Percentiles rank a stretch among this genome's conserved stretches.
These are phyloP conservation scores for Aspidiotus rigidus DNA, from an alignment of 2,888 invertebrate species.

Conservation along the genomic window DNA sequence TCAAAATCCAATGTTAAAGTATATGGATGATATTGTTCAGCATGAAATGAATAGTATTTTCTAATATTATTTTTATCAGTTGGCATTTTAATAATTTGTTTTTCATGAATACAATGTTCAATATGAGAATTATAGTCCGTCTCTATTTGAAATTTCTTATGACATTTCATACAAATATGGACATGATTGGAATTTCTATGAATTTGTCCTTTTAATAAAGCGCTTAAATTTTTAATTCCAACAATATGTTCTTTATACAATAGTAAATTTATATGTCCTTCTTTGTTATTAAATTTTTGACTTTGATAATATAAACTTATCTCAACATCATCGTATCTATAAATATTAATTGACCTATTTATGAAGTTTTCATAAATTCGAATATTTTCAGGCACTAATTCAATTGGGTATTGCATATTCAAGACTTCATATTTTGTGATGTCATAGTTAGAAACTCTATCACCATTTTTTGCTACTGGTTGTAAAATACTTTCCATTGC, in stretches of 20 bases:
- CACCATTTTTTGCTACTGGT: slow-evolving; percentile 6
- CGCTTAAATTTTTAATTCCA: slow-evolving; percentile 8
- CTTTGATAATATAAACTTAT: slow-evolving; percentile 10
- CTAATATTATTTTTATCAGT: slow-evolving; percentile 14
- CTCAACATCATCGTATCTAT: not conserved
- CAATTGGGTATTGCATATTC: slow-evolving; percentile 12
- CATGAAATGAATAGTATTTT: slow-evolving; percentile 17
- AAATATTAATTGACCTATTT: slow-evolving; percentile 13
- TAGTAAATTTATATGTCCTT: slow-evolving; percentile 11
- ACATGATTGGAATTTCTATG: slow-evolving; percentile 10
- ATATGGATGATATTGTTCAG: slow-evolving; percentile 18
- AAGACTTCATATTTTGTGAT: not conserved
- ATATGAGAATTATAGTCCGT: not conserved
- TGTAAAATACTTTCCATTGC: slow-evolving; percentile 3
- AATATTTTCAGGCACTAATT: slow-evolving; percentile 7
- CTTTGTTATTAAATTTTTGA: slow-evolving; percentile 11
- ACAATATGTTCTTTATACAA: slow-evolving; percentile 8
- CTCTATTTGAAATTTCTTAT: slow-evolving; percentile 10
- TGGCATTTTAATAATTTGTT: slow-evolving; percentile 7
- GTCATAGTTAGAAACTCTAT: slow-evolving; percentile 1
- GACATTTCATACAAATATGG: slow-evolving; percentile 9
- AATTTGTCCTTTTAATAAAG: slow-evolving; percentile 10
- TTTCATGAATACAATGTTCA: slow-evolving; percentile 1
- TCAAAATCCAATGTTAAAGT: slow-evolving; percentile 16
- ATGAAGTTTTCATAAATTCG: slow-evolving; percentile 3